phyloP scores from a whole-genome alignment of 2,797 vertebrate species.

The Triplophysa yarkandensis region DNA sequence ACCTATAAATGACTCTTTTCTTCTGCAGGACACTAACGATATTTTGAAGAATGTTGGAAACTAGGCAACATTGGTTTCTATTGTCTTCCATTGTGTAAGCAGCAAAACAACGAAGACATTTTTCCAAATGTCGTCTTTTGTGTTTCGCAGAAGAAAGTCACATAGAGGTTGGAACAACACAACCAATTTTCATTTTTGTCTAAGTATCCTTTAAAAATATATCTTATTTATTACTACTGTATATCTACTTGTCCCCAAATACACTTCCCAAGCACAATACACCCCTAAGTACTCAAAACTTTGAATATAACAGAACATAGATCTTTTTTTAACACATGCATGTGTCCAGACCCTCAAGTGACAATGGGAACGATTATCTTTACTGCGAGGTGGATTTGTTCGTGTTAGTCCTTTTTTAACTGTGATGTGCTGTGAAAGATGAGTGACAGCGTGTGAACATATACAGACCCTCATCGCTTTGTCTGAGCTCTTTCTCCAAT shows the following conservation, averaged over 20 bases:
- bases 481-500: slow-evolving; percentile 84
- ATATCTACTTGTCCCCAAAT: not conserved
- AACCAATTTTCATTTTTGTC: too few species aligned
- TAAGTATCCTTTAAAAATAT: too few species aligned
- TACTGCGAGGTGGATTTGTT: not conserved
- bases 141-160: too few species aligned
- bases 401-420: not conserved
- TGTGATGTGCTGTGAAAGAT: not conserved
- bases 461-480: slow-evolving; percentile 41
- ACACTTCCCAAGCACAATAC: not conserved
- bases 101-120: too few species aligned
- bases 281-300: not conserved
- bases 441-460: not conserved
- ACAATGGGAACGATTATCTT: not conserved
- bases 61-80: too few species aligned
- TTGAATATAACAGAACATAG: not conserved
- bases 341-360: not conserved
- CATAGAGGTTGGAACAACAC: too few species aligned
- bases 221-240: not conserved
- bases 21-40: too few species aligned
- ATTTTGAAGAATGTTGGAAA: too few species aligned
- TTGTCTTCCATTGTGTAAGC: too few species aligned
- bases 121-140: too few species aligned
- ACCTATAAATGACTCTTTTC: too few species aligned
- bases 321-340: not conserved